Percentiles rank a stretch among this genome's conserved stretches.
Evolutionary conservation across 2,888 invertebrate species (phyloP).

Genomic region (Acanthococcus lagerstroemiae): DNA sequence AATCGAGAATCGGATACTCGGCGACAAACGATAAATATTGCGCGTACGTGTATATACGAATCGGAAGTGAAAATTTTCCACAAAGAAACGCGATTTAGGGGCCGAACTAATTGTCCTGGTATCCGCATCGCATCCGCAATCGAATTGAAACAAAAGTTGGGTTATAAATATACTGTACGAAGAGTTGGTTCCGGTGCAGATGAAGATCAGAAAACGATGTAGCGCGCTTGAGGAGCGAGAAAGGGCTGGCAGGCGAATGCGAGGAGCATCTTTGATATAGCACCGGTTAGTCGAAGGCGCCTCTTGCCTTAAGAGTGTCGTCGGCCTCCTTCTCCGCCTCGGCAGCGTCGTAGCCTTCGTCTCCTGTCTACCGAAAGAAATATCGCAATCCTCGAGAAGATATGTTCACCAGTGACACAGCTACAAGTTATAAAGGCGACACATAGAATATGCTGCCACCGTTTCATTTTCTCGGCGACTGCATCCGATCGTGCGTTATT

Average conservation of each 20-base stretch:
- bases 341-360: background rate
- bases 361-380: slow-evolving; percentile 4
- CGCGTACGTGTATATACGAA: no score
- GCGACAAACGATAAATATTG: slow-evolving; percentile 14
- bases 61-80: slow-evolving; percentile 22
- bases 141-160: slow-evolving; percentile 29
- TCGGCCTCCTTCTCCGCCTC: no score
- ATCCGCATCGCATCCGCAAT: slow-evolving; percentile 29
- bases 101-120: slow-evolving; percentile 27
- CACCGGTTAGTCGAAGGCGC: slow-evolving; percentile 25
- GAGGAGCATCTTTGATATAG: slow-evolving; percentile 12
- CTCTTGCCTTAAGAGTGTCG: slow-evolving; percentile 21
- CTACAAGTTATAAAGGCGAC: slow-evolving; percentile 23
- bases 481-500: slow-evolving; percentile 3
- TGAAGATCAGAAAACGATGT: slow-evolving; percentile 20
- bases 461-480: slow-evolving; percentile 16
- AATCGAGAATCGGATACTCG: background rate
- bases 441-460: slow-evolving; percentile 23
- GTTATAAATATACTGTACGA: slow-evolving; percentile 29
- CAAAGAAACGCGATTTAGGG: slow-evolving; percentile 24
- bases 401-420: slow-evolving; percentile 19
- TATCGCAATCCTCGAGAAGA: slow-evolving; percentile 14
- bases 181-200: slow-evolving; percentile 25
- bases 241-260: background rate
- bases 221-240: background rate